Evolutionary conservation across 1,140 invertebrate genomes (phyloP).

Genomic region (Lepidurus couesii): DNA sequence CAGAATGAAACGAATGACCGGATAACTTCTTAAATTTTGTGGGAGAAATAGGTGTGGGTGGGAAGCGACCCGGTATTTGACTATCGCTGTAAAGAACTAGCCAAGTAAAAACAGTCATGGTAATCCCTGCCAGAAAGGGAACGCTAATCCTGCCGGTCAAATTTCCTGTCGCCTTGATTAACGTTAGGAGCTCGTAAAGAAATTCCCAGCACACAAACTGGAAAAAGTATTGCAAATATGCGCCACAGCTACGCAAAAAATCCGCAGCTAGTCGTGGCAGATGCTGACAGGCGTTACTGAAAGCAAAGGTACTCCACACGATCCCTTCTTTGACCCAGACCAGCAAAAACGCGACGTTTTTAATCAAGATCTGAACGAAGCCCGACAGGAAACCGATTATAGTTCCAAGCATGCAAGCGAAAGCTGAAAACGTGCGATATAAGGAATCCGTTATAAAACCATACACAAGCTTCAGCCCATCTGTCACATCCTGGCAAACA

Average conservation of each 20-base stretch:
- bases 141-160: not conserved
- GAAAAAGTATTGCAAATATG: not conserved
- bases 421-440: not conserved
- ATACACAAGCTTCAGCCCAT: not conserved
- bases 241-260: not conserved
- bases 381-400: not conserved
- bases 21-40: not conserved
- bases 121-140: not conserved
- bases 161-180: not conserved
- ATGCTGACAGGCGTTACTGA: not conserved
- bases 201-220: not conserved
- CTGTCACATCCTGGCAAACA: not conserved
- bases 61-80: not conserved
- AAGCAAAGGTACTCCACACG: not conserved
- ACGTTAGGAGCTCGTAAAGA: not conserved
- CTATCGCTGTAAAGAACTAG: not conserved
- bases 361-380: not conserved
- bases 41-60: not conserved
- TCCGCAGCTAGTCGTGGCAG: not conserved
- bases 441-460: not conserved
- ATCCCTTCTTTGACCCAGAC: not conserved
- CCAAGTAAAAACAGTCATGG: not conserved
- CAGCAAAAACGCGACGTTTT: not conserved
- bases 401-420: not conserved
- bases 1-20: not conserved